Conservation (phyloP, 2,113 vertebrate species). For the Ageneiosus marmoratus region DNA sequence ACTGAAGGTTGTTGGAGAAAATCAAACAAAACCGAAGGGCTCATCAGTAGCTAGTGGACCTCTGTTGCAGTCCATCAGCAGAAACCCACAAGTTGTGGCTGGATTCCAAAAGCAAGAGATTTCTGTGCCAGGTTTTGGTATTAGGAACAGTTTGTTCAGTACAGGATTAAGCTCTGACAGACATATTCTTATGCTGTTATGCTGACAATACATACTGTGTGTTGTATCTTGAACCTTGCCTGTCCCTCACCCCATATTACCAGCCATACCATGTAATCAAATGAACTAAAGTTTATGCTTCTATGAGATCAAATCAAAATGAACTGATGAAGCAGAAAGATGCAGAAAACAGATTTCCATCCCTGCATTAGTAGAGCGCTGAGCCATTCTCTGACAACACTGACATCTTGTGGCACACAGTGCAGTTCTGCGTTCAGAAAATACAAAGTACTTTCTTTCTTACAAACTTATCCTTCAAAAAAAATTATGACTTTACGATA, state of each 20-base stretch:
- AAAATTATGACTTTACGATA: constrained; percentile 21
- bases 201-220: background rate
- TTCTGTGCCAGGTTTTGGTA: background rate
- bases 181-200: background rate
- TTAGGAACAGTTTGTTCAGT: background rate
- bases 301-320: background rate
- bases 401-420: constrained; percentile 11
- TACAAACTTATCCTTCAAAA: background rate
- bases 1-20: background rate
- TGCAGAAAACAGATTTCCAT: background rate
- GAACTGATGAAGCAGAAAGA: background rate
- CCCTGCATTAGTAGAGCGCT: background rate
- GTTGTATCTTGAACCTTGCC: background rate
- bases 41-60: background rate
- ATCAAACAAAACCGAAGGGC: background rate
- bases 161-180: background rate
- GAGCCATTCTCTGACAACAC: background rate
- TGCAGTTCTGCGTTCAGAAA: background rate
- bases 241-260: background rate
- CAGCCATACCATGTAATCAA: background rate
- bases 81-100: background rate
- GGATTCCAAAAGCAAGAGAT: background rate
- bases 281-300: too few species aligned
- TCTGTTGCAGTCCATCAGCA: background rate
- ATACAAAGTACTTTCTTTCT: too few species aligned